A percentile compares a stretch with the other conserved stretches of the same genome.
These are phyloP conservation scores for Catharus bicknelli DNA, from an alignment of 2,113 vertebrate species.

Conservation along the genomic window DNA sequence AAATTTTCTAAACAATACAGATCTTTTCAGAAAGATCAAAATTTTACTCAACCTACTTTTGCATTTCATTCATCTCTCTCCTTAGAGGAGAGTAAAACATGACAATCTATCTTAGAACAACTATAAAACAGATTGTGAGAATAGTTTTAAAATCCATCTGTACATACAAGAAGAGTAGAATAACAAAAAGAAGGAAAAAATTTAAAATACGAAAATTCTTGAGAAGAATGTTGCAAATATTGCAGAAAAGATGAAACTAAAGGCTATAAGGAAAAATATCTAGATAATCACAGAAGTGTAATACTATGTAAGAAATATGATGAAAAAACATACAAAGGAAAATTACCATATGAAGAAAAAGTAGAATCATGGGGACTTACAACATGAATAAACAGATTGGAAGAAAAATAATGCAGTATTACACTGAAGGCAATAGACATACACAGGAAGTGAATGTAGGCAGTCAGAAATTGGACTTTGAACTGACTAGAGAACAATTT, in stretches of 20 bases:
- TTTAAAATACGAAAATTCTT: background rate
- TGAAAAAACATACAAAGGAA: background rate
- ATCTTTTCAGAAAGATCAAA: background rate
- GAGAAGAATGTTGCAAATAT: background rate
- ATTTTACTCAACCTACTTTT: background rate
- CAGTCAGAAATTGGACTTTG: background rate
- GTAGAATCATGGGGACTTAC: background rate
- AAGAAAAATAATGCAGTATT: background rate
- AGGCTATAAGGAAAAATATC: background rate
- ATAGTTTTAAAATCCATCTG: background rate
- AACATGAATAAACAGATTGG: background rate
- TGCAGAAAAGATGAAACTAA: background rate
- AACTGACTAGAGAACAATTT: background rate
- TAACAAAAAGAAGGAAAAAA: fast-evolving
- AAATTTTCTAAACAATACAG: background rate
- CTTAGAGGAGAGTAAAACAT: background rate
- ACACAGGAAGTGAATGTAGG: background rate
- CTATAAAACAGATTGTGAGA: background rate
- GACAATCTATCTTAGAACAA: background rate
- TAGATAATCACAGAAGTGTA: background rate
- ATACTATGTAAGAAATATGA: background rate
- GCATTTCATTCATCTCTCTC: background rate
- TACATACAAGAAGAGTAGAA: background rate
- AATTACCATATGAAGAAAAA: background rate
- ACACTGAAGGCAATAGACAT: background rate